Evolutionary conservation across 2,113 vertebrate genomes (phyloP).

Genomic region (Erpornis zantholeuca): DNA sequence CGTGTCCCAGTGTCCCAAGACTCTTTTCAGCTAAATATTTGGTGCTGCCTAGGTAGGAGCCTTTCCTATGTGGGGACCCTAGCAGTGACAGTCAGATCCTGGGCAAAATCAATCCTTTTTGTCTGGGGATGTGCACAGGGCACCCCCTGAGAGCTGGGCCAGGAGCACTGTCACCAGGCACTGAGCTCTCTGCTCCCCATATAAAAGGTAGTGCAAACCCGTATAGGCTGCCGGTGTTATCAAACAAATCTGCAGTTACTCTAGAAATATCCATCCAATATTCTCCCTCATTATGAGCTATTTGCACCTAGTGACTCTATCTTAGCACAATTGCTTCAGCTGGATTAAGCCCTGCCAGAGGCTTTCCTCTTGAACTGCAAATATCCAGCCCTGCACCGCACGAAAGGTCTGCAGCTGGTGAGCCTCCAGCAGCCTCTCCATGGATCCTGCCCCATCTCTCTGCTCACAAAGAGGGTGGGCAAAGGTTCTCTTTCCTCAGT

Average conservation of each 20-base stretch:
- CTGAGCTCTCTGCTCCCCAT: neutral
- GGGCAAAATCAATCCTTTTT: neutral
- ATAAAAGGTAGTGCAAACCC: neutral
- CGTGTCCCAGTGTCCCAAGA: neutral
- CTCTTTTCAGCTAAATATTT: neutral
- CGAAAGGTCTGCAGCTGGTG: accelerated
- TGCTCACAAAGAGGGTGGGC: neutral
- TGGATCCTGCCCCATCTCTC: accelerated
- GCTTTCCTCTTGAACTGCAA: neutral
- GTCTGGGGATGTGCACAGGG: neutral
- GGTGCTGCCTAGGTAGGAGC: neutral
- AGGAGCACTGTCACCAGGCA: neutral
- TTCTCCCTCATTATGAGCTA: neutral
- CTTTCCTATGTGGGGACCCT: neutral
- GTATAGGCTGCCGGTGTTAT: neutral
- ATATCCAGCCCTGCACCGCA: neutral
- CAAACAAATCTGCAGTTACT: constrained; percentile 23
- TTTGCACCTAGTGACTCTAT: neutral
- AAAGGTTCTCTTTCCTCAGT: neutral
- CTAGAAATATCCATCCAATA: constrained; percentile 10
- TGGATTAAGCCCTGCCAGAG: neutral
- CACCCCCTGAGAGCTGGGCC: neutral
- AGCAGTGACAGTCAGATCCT: accelerated
- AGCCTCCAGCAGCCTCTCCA: neutral
- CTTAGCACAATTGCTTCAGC: neutral